Evolutionary conservation across 2,797 vertebrate species (phyloP).

Genomic region (Enteromius paludinosus): DNA sequence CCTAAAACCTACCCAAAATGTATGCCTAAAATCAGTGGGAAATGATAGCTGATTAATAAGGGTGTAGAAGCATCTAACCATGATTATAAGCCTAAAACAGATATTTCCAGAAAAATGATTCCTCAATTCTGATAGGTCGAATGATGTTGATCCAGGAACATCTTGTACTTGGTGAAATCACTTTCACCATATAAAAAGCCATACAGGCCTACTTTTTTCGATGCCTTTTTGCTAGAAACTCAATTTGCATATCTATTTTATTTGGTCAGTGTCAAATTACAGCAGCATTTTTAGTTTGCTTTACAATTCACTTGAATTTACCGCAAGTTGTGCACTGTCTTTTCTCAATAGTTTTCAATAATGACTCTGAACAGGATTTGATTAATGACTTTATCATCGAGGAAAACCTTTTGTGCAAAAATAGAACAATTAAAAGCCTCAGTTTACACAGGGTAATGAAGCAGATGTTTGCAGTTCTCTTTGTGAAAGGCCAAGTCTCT

Average conservation of each 20-base stretch:
- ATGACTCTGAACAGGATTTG: background rate
- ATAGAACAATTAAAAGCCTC: slow-evolving; percentile 48
- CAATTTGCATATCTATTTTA: background rate
- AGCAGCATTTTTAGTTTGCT: background rate
- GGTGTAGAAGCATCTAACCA: too few relatives aligned
- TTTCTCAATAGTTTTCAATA: background rate
- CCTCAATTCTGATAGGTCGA: too few relatives aligned
- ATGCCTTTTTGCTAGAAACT: background rate
- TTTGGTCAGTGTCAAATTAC: background rate
- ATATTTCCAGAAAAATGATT: too few relatives aligned
- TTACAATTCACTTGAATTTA: background rate
- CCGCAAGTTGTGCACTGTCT: background rate
- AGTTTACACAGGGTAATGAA: slow-evolving; percentile 41
- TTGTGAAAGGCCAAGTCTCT: slow-evolving; percentile 55
- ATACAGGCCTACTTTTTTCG: background rate
- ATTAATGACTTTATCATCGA: slow-evolving; percentile 34
- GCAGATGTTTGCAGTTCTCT: slow-evolving; percentile 45
- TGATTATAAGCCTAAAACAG: too few relatives aligned
- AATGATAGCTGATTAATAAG: too few relatives aligned
- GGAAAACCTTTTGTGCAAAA: slow-evolving; percentile 46
- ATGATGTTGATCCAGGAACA: too few relatives aligned
- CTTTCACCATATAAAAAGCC: too few relatives aligned
- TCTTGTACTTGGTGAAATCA: too few relatives aligned
- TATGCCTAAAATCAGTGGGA: too few relatives aligned
- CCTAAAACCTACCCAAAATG: too few relatives aligned